phyloP scores from a whole-genome alignment of 1,140 invertebrate species.

The Dolichoris vasculosae region DNA sequence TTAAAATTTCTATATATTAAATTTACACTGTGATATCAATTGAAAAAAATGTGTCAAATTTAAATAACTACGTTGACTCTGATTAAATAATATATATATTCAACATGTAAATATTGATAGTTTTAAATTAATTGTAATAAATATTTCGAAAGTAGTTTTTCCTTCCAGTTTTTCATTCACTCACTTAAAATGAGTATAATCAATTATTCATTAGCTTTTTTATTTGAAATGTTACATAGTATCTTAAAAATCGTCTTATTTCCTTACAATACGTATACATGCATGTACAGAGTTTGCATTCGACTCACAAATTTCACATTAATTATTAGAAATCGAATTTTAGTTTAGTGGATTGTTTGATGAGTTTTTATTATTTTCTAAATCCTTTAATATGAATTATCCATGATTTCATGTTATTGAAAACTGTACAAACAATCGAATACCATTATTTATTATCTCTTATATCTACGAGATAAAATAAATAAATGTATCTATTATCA shows the following conservation, averaged over 20 bases:
- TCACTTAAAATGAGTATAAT: neutral
- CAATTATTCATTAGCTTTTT: neutral
- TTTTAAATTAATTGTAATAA: neutral
- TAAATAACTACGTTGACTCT: too few relatives aligned
- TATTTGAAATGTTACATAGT: neutral
- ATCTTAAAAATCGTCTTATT: neutral
- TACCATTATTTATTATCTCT: neutral
- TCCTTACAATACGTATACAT: neutral
- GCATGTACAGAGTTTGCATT: neutral
- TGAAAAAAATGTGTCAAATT: too few relatives aligned
- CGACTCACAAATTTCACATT: neutral
- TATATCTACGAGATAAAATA: neutral
- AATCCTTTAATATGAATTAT: neutral
- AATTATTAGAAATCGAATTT: slow-evolving; percentile 8
- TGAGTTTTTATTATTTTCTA: neutral
- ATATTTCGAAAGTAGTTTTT: neutral
- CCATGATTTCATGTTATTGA: neutral
- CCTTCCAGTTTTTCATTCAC: neutral
- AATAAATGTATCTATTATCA: slow-evolving; percentile 5
- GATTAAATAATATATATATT: too few relatives aligned
- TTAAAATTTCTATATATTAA: too few relatives aligned
- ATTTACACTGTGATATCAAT: too few relatives aligned
- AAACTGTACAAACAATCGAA: slow-evolving; percentile 1
- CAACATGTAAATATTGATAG: neutral
- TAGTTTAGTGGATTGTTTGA: neutral